Evolutionary conservation across 2,113 vertebrate species (phyloP).

Genomic region (Forbesichthys papilliferus): DNA sequence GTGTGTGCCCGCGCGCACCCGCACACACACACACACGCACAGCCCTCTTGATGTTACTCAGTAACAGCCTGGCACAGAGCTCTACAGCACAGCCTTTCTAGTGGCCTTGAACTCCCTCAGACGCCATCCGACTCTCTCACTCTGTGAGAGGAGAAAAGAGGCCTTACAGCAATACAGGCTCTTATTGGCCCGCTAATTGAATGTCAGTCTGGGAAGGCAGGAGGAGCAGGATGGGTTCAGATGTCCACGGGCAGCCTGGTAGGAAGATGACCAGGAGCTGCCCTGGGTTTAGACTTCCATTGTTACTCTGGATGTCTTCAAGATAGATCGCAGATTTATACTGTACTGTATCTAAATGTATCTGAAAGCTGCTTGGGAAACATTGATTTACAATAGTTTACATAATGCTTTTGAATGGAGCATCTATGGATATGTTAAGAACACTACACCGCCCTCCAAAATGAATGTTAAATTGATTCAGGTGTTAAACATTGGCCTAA

Average conservation of each 20-base stretch:
- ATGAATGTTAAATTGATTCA: conserved; percentile 1
- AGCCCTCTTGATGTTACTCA: background rate
- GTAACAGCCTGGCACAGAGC: conserved; percentile 9
- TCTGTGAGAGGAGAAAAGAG: conserved; percentile 27
- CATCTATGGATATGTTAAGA: conserved; percentile 1
- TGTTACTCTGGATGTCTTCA: conserved; percentile 40
- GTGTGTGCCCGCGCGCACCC: no score
- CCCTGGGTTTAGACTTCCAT: conserved; percentile 45
- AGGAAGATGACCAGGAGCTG: conserved; percentile 59
- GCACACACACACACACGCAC: background rate
- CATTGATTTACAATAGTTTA: conserved; percentile 10
- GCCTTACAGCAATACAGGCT: conserved; percentile 76
- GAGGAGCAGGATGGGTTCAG: conserved; percentile 76
- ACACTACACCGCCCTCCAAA: background rate
- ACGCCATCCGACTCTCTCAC: conserved; percentile 24
- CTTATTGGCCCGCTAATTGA: conserved; percentile 88
- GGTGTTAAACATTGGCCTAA: conserved; percentile 3
- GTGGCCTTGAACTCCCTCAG: conserved; percentile 26
- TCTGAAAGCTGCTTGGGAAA: conserved; percentile 23
- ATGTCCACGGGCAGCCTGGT: conserved; percentile 57
- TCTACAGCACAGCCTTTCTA: conserved; percentile 16
- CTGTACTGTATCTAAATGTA: no score
- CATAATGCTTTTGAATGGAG: background rate
- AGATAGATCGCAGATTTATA: conserved; percentile 23
- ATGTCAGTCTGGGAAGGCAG: conserved; percentile 76